Conservation (phyloP, 1,140 invertebrate species). For the Drosophila novamexicana region DNA sequence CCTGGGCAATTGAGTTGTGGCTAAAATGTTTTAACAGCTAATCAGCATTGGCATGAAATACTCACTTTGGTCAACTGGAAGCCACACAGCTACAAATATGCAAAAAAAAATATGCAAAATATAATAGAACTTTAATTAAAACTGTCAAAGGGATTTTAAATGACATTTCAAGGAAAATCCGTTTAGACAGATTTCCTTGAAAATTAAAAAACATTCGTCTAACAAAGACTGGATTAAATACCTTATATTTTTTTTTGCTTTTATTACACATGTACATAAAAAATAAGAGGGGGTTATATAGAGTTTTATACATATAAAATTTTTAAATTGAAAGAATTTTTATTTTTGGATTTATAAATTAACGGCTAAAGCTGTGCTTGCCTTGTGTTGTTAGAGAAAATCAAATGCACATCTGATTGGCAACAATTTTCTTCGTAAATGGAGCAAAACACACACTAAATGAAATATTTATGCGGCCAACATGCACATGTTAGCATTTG, state of each 20-base stretch:
- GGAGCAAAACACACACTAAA: constrained; percentile 75
- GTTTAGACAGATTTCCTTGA: not conserved
- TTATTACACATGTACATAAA: too few species aligned
- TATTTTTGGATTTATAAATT: too few species aligned
- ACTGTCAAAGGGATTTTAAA: not conserved
- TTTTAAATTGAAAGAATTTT: too few species aligned
- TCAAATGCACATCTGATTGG: constrained; percentile 21
- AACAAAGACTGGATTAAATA: not conserved
- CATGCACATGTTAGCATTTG: constrained; percentile 13
- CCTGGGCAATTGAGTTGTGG: constrained; percentile 44
- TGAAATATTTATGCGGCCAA: constrained; percentile 72
- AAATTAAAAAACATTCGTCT: not conserved
- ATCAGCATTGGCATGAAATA: constrained; percentile 37
- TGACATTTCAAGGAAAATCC: not conserved
- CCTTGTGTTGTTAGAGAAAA: too few species aligned
- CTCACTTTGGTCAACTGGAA: not conserved
- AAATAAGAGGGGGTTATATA: too few species aligned
- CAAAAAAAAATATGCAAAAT: not conserved
- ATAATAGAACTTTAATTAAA: not conserved
- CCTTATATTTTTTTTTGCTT: too few species aligned
- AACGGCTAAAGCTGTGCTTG: too few species aligned
- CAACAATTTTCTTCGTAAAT: constrained; percentile 66
- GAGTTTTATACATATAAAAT: too few species aligned
- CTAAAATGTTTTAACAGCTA: constrained; percentile 50
- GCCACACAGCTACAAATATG: not conserved